Conservation (phyloP, 2,888 invertebrate species). For the Malachius bipustulatus region DNA sequence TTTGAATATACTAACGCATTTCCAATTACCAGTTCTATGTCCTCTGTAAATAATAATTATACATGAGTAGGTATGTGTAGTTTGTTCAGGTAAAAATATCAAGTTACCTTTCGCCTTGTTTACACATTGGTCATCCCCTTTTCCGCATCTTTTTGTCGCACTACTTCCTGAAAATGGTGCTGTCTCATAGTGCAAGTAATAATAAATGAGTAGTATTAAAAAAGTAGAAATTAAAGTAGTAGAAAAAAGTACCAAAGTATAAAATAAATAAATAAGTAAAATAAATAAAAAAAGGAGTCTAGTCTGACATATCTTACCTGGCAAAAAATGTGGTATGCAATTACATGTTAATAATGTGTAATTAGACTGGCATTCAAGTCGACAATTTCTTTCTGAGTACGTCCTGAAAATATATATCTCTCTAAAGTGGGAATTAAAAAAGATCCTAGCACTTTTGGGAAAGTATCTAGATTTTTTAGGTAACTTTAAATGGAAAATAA, state of each 20-base stretch:
- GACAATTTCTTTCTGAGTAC: conserved; percentile 68
- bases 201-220: conserved; percentile 52
- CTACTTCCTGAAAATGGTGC: background rate
- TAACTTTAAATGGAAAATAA: too few relatives aligned
- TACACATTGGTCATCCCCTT: conserved; percentile 53
- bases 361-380: conserved; percentile 67
- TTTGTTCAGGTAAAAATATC: background rate
- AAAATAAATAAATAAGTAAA: too few relatives aligned
- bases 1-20: conserved; percentile 22
- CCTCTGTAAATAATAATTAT: conserved; percentile 14
- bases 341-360: conserved; percentile 51
- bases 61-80: background rate
- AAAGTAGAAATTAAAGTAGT: conserved; percentile 9
- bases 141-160: conserved; percentile 68
- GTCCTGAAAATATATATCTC: conserved; percentile 52
- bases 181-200: too few relatives aligned
- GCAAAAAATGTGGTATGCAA: conserved; percentile 61
- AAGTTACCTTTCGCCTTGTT: conserved; percentile 34
- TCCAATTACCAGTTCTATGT: conserved; percentile 24
- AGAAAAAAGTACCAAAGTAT: too few relatives aligned
- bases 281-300: conserved; percentile 4
- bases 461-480: too few relatives aligned
- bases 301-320: conserved; percentile 44
- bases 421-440: too few relatives aligned
- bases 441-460: too few relatives aligned